These are phyloP conservation scores for Porites cylindrica DNA, from an alignment of 92 coral and sea anemone species.

Conservation along the genomic window DNA sequence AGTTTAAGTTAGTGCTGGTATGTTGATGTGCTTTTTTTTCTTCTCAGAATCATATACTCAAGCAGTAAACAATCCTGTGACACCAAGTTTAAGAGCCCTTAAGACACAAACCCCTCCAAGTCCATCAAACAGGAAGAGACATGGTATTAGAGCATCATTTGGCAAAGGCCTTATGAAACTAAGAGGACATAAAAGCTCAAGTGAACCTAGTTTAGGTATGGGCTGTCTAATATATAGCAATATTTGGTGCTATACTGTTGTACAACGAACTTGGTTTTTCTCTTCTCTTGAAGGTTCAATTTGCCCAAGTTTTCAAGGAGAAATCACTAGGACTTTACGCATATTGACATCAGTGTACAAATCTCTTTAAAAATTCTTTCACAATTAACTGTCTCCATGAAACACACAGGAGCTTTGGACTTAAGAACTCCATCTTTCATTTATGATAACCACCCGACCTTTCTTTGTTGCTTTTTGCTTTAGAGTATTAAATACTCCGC, in stretches of 20 bases:
- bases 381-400: too few relatives aligned
- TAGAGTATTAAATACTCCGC: too few relatives aligned
- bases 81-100: conserved; percentile 80
- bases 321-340: too few relatives aligned
- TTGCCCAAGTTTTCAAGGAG: too few relatives aligned
- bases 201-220: conserved; percentile 95
- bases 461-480: too few relatives aligned
- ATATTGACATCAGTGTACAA: too few relatives aligned
- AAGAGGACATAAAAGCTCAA: conserved; percentile 86
- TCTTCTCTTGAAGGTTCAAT: too few relatives aligned
- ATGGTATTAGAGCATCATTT: conserved; percentile 83
- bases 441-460: too few relatives aligned
- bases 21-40: background rate
- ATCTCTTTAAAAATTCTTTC: too few relatives aligned
- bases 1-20: background rate
- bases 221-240: background rate
- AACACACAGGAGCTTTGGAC: too few relatives aligned
- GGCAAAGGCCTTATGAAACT: conserved; percentile 92
- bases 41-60: conserved; percentile 77
- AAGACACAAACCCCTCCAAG: conserved; percentile 46
- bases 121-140: conserved; percentile 51
- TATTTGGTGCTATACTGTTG: background rate
- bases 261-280: background rate
- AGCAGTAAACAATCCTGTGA: conserved; percentile 83
- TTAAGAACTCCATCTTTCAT: too few relatives aligned